A percentile compares a stretch with the other conserved stretches of the same genome.
These are phyloP conservation scores for Linnaemya vulpina DNA, from an alignment of 2,888 invertebrate species.

Conservation along the genomic window DNA sequence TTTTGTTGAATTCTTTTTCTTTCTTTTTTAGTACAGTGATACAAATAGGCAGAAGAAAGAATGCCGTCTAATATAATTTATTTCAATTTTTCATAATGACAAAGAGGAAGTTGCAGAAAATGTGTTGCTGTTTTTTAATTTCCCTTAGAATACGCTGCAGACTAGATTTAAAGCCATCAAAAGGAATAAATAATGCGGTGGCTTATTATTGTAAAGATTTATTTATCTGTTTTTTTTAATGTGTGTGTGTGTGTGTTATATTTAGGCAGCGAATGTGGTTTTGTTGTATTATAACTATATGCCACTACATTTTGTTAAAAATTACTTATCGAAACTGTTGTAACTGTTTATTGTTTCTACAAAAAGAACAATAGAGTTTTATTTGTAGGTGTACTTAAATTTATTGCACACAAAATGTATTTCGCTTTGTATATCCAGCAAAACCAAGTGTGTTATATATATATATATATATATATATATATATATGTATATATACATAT, in stretches of 20 bases:
- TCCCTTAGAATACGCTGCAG: background rate
- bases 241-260: background rate
- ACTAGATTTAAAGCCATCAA: background rate
- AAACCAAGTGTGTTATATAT: no score
- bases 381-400: no score
- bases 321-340: no score
- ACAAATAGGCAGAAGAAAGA: background rate
- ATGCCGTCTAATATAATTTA: constrained; percentile 46
- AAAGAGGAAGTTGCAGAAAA: constrained; percentile 27
- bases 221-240: background rate
- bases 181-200: constrained; percentile 1
- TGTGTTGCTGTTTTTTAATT: background rate
- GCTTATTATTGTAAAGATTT: background rate
- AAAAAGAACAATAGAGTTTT: no score
- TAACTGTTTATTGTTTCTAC: no score
- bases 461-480: no score
- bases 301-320: no score
- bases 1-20: constrained; percentile 18
- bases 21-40: background rate
- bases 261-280: no score
- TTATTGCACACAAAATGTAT: no score
- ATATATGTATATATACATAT: no score
- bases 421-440: no score
- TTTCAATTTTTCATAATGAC: constrained; percentile 52
- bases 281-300: no score